phyloP scores from a whole-genome alignment of 2,113 vertebrate genomes.

The Corvus moneduloides region DNA sequence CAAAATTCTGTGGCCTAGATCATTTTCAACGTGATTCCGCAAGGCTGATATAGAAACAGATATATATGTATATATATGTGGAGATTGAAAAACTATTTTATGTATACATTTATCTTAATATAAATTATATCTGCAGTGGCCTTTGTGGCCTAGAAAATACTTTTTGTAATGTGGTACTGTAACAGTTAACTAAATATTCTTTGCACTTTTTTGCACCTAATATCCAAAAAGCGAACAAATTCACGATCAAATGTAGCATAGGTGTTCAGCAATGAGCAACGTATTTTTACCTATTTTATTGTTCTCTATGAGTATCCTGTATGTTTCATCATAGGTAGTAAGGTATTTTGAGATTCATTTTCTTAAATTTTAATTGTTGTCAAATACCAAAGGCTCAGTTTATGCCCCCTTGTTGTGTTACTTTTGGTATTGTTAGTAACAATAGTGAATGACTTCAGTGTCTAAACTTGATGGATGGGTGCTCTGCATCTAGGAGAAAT shows the following conservation, averaged over 20 bases:
- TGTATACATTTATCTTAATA: constrained; percentile 42
- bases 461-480: not conserved
- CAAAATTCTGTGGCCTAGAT: not conserved
- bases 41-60: not conserved
- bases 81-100: constrained; percentile 52
- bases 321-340: constrained; percentile 1
- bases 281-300: constrained; percentile 23
- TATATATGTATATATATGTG: not conserved
- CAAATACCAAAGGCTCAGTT: constrained; percentile 51
- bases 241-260: constrained; percentile 65
- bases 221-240: constrained; percentile 44
- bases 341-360: not conserved
- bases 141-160: constrained; percentile 37
- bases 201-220: constrained; percentile 61
- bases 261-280: constrained; percentile 42
- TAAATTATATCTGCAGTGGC: constrained; percentile 19
- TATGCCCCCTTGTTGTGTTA: constrained; percentile 2
- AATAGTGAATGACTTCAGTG: not conserved
- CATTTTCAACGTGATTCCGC: not conserved
- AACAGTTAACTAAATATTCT: constrained; percentile 43
- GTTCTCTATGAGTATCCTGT: constrained; percentile 18
- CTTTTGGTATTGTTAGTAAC: not conserved
- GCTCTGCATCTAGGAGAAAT: constrained; percentile 18
- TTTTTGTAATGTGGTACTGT: constrained; percentile 64
- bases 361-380: not conserved